These are phyloP conservation scores for Hymenochirus boettgeri DNA, from an alignment of 2,113 vertebrate species.

Conservation along the genomic window DNA sequence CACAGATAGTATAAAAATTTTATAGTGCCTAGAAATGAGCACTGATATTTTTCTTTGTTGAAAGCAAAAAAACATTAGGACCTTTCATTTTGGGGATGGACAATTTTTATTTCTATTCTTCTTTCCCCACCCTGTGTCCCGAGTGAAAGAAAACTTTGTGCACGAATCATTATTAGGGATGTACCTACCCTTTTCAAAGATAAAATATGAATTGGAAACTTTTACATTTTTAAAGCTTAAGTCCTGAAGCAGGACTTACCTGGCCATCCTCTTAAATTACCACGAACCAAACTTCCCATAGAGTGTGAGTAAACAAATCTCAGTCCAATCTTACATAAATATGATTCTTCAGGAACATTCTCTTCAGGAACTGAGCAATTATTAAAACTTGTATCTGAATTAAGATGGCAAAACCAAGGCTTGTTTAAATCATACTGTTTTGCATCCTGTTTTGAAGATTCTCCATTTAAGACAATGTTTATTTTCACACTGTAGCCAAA, in stretches of 20 bases:
- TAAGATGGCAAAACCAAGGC: slow-evolving; percentile 53
- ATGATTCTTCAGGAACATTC: slow-evolving; percentile 46
- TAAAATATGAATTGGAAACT: not conserved
- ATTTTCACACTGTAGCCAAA: slow-evolving; percentile 52
- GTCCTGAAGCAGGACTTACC: slow-evolving; percentile 44
- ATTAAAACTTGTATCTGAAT: slow-evolving; percentile 45
- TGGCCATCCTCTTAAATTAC: slow-evolving; percentile 50
- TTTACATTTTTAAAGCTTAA: not conserved
- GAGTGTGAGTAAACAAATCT: slow-evolving; percentile 50
- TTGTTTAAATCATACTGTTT: slow-evolving; percentile 37
- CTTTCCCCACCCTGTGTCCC: no score
- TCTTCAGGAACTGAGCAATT: slow-evolving; percentile 50
- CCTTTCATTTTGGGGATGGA: no score
- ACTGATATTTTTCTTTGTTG: no score
- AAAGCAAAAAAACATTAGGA: no score
- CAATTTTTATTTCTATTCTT: no score
- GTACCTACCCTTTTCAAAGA: no score
- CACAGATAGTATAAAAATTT: no score
- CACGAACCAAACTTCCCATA: slow-evolving; percentile 53
- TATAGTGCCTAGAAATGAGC: no score
- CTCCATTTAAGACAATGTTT: slow-evolving; percentile 54
- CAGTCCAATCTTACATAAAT: slow-evolving; percentile 45
- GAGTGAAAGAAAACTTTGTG: no score
- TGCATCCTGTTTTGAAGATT: slow-evolving; percentile 44
- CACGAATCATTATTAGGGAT: no score